Percentiles rank a stretch among this genome's conserved stretches.
Conservation (phyloP, 2,113 vertebrate species). For the Odocoileus virginianus region DNA sequence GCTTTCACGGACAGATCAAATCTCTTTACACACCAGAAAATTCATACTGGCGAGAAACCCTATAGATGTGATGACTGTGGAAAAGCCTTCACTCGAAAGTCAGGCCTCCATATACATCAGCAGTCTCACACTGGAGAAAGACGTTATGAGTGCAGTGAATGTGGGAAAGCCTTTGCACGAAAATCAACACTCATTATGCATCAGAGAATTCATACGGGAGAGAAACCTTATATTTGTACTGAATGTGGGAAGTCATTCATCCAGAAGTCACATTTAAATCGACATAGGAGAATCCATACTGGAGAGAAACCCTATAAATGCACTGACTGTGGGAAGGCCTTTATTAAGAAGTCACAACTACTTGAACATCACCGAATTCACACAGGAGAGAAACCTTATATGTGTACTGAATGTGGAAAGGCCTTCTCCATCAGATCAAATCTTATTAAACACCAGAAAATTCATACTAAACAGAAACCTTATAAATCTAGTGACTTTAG, state of each 20-base stretch:
- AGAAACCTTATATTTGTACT: conserved; percentile 66
- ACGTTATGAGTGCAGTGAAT: conserved; percentile 60
- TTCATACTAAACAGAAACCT: conserved; percentile 53
- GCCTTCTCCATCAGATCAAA: conserved; percentile 65
- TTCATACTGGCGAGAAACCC: conserved; percentile 73
- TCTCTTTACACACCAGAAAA: conserved; percentile 70
- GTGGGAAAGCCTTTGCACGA: conserved; percentile 70
- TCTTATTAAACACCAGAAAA: conserved; percentile 65
- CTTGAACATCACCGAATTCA: conserved; percentile 65
- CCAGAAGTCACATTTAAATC: conserved; percentile 66
- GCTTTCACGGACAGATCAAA: conserved; percentile 65
- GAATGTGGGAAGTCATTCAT: conserved; percentile 71
- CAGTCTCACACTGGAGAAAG: conserved; percentile 71
- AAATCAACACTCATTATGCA: conserved; percentile 67
- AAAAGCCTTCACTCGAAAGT: conserved; percentile 67
- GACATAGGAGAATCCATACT: conserved; percentile 67
- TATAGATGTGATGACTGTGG: conserved; percentile 70
- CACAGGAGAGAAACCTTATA: conserved; percentile 65
- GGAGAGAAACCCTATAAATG: conserved; percentile 74
- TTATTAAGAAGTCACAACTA: conserved; percentile 65
- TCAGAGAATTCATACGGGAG: conserved; percentile 67
- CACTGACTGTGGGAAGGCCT: conserved; percentile 64
- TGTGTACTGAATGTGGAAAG: conserved; percentile 66
- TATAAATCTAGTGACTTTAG: conserved; percentile 14
- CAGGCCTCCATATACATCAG: conserved; percentile 65